Conservation (phyloP, 1,140 invertebrate species). For the Scaptomyza pallida region DNA sequence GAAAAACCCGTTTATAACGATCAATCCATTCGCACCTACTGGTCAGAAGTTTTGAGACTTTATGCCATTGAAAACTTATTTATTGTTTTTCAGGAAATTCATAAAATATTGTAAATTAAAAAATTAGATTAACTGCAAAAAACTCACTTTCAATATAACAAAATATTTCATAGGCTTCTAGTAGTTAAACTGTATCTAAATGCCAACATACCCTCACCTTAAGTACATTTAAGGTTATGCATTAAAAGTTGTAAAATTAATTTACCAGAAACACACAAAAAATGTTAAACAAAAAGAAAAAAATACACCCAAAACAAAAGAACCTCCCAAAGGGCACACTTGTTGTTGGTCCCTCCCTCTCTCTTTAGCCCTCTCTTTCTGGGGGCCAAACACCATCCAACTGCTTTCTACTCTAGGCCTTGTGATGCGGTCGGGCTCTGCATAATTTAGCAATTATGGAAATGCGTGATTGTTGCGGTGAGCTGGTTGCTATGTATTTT, state of each 20-base stretch:
- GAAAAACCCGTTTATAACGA: too few relatives aligned
- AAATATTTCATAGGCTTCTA: too few relatives aligned
- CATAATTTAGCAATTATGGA: constrained; percentile 82
- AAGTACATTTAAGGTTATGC: constrained; percentile 4
- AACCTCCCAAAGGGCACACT: constrained; percentile 59
- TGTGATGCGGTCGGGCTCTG: constrained; percentile 34
- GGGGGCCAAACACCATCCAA: not conserved
- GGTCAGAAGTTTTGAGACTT: too few relatives aligned
- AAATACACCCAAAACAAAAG: constrained; percentile 50
- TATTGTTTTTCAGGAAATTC: too few relatives aligned
- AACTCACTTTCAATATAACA: too few relatives aligned
- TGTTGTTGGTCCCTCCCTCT: constrained; percentile 62
- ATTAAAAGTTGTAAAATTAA: constrained; percentile 64
- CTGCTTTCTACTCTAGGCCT: constrained; percentile 17
- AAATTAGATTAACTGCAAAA: too few relatives aligned
- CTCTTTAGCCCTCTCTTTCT: too few relatives aligned
- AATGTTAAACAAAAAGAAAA: not conserved
- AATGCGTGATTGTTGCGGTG: constrained; percentile 53
- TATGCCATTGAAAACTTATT: too few relatives aligned
- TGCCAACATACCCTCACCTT: constrained; percentile 18
- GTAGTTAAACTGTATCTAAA: constrained; percentile 4
- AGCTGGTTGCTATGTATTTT: constrained; percentile 1
- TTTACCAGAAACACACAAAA: constrained; percentile 61
- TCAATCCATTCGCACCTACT: too few relatives aligned
- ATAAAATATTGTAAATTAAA: too few relatives aligned